Percentiles rank a stretch among this genome's conserved stretches.
Conservation (phyloP, 2,797 vertebrate species). For the Acanthornis magna region DNA sequence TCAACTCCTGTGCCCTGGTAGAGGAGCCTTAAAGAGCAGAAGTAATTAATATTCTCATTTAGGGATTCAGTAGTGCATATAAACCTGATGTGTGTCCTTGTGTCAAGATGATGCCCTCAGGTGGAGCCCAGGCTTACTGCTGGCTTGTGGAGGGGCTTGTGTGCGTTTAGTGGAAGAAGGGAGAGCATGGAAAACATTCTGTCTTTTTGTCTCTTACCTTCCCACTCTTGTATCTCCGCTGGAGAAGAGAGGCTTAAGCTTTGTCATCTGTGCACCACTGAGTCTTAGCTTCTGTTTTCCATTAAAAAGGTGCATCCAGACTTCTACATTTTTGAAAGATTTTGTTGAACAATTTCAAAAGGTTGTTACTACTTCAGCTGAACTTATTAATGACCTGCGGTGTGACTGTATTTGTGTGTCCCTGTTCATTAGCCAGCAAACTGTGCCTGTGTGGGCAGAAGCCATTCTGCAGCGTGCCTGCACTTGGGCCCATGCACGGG, state of each 20-base stretch:
- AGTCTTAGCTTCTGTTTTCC: neutral
- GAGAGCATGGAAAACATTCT: neutral
- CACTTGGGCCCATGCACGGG: neutral
- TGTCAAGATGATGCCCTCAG: slow-evolving; percentile 23
- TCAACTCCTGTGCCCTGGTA: neutral
- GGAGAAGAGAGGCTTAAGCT: neutral
- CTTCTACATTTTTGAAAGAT: neutral
- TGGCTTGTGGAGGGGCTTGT: neutral
- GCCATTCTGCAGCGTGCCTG: neutral
- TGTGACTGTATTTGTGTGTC: neutral
- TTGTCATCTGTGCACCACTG: neutral
- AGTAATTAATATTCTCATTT: neutral
- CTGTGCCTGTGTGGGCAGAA: neutral
- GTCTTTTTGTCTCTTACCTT: neutral
- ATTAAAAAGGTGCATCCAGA: neutral
- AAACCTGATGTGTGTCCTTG: neutral
- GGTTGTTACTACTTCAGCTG: neutral
- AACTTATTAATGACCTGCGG: neutral
- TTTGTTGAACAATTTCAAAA: neutral
- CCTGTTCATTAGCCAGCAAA: neutral
- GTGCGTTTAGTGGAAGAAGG: neutral
- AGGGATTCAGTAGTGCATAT: neutral
- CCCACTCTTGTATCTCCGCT: rapidly evolving
- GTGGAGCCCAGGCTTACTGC: neutral
- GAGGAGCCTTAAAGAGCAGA: neutral